Evolutionary conservation across 1,140 invertebrate species (phyloP), one percentile per base, ranked within the genome.

Genomic region (Penaeus indicus): DNA sequence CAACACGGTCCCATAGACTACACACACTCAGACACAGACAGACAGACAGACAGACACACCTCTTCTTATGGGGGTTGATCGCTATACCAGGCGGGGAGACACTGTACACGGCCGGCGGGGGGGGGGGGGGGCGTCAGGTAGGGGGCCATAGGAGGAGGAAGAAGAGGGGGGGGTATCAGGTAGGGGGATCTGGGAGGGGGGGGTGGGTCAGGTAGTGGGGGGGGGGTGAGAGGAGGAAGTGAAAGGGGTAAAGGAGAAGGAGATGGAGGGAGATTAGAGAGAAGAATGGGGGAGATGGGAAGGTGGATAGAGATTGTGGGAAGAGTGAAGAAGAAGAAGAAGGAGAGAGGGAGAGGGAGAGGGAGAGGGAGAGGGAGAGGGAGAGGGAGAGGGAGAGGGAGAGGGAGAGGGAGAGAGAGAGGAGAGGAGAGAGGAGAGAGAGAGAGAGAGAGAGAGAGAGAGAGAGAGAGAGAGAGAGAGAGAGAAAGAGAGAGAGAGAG

Each of bases 191-290:
- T n/a, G 27, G 60, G 32, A 21, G 61, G 32, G 25, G n/a, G 61
- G 7, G 64, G 10, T 1, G 38, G 32, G 22, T 21, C 27, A 47
- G 38, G 32, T 32, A 69, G 54, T 8, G 25, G 27, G 27, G 21
- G 18, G 21, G n/a, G 67, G 3, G 54, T 22, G 19, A 54, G 27
- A 27, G 54, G 8, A 22, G 21, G n/a, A 27, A 22, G 61, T 8
- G 84, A 63, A 86, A 78, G 72, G 77, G 86, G 47, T 77, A 38
- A 27, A 38, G 10, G 13, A 16, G 21, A 27, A 16, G 75, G 47
- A 21, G 4, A 1, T n/a, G n/a, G 75, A 38, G n/a, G 60, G 11
- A 27, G 80, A 61, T 62, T 32, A 67, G 18, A 27, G 25, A 13
- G 18, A n/a, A 3, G 32, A 11, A n/a, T 11, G 38, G 38, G 18